These are phyloP conservation scores for Microctonus aethiopoides DNA, from an alignment of 2,888 invertebrate genomes.

Conservation along the genomic window DNA sequence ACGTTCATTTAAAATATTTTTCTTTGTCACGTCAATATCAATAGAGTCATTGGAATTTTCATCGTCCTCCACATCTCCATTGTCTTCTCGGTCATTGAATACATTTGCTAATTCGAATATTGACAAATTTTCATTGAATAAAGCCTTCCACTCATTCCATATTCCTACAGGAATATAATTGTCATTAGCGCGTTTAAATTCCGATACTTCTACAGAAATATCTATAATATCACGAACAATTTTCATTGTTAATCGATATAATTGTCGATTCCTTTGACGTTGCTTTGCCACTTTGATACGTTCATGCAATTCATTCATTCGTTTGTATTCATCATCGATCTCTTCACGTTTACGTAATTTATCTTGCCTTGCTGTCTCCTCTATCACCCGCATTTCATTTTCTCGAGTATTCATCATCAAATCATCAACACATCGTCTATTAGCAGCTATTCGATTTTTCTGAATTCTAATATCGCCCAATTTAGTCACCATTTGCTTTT, in stretches of 20 bases:
- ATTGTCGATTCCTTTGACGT: constrained; percentile 32
- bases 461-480: constrained; percentile 73
- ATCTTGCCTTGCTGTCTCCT: constrained; percentile 63
- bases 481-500: constrained; percentile 75
- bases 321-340: constrained; percentile 44
- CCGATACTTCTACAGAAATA: constrained; percentile 69
- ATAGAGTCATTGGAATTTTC: constrained; percentile 61
- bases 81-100: constrained; percentile 56
- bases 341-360: constrained; percentile 43
- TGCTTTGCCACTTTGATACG: constrained; percentile 62
- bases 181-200: constrained; percentile 66
- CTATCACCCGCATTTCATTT: constrained; percentile 65
- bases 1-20: constrained; percentile 69
- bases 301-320: constrained; percentile 67
- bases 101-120: constrained; percentile 69
- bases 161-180: constrained; percentile 68
- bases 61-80: constrained; percentile 62
- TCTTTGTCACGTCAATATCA: constrained; percentile 68
- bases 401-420: constrained; percentile 69
- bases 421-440: constrained; percentile 69
- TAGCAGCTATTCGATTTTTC: constrained; percentile 70
- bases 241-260: constrained; percentile 69
- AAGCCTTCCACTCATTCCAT: constrained; percentile 71
- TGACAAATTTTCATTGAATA: constrained; percentile 71
- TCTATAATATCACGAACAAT: constrained; percentile 71